These are phyloP conservation scores for Tympanuchus pallidicinctus DNA, from an alignment of 2,113 vertebrate species.

Conservation along the genomic window DNA sequence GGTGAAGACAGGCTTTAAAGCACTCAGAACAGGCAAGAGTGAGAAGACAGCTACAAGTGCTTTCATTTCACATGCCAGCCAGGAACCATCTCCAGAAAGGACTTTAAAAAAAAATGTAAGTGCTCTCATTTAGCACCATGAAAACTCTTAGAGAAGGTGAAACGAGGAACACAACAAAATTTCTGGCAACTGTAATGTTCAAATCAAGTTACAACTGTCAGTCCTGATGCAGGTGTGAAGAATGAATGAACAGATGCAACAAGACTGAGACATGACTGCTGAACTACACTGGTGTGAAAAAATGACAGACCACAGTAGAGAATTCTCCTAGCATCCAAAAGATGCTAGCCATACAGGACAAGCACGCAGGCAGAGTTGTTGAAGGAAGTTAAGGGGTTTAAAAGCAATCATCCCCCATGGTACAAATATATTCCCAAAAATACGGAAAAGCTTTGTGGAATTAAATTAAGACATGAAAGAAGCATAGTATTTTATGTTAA, in stretches of 20 bases:
- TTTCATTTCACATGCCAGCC: not conserved
- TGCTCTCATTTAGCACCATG: not conserved
- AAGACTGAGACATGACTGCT: not conserved
- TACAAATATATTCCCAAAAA: not conserved
- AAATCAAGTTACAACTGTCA: not conserved
- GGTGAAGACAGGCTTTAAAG: not conserved
- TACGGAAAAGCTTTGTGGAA: not conserved
- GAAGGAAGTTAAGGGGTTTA: not conserved
- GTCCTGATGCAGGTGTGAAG: not conserved
- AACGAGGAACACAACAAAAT: not conserved
- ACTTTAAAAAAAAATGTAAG: not conserved
- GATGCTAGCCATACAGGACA: not conserved
- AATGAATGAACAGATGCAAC: not conserved
- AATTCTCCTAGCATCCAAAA: not conserved
- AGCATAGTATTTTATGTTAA: too few relatives aligned
- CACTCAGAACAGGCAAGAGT: not conserved
- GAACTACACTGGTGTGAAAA: not conserved
- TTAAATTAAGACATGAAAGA: not conserved
- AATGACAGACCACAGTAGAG: not conserved
- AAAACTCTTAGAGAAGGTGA: not conserved
- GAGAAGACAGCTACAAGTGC: not conserved
- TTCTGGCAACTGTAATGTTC: not conserved
- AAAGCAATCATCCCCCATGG: not conserved
- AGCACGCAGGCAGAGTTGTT: not conserved
- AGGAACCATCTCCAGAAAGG: not conserved